Percentiles rank a stretch among this genome's conserved stretches.
Conservation (phyloP, 2,888 invertebrate species). For the Sesamia inferens region DNA sequence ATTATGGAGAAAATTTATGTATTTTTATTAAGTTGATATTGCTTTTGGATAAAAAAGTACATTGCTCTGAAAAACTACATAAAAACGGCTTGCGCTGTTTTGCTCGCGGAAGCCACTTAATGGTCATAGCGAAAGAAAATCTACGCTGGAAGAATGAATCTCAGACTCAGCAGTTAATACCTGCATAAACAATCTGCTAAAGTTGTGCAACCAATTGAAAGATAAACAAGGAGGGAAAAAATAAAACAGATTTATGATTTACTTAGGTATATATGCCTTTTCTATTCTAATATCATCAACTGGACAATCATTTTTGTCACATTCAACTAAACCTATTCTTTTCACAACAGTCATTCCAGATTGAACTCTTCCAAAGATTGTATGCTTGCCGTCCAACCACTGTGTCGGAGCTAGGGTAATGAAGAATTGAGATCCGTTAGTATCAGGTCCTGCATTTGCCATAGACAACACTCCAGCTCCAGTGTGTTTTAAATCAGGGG, state of each 20-base stretch:
- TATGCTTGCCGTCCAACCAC: slow-evolving; percentile 99
- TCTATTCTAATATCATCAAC: slow-evolving; percentile 96
- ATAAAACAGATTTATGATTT: slow-evolving; percentile 13
- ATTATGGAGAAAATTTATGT: too few relatives aligned
- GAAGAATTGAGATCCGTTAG: slow-evolving; percentile 99
- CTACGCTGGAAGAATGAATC: too few relatives aligned
- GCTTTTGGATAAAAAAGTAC: too few relatives aligned
- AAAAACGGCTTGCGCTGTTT: too few relatives aligned
- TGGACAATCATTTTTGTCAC: slow-evolving; percentile 97
- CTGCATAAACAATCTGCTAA: too few relatives aligned
- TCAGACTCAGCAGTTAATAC: too few relatives aligned
- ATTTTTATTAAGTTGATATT: too few relatives aligned
- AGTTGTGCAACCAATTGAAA: too few relatives aligned
- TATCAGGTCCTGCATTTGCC: slow-evolving; percentile 99
- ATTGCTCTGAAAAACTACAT: too few relatives aligned
- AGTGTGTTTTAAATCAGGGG: slow-evolving; percentile 98
- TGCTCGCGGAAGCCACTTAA: too few relatives aligned
- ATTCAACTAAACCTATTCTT: slow-evolving; percentile 97
- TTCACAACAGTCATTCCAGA: slow-evolving; percentile 97
- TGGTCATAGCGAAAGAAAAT: too few relatives aligned
- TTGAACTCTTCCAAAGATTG: slow-evolving; percentile 97
- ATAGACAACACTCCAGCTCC: slow-evolving; percentile 97
- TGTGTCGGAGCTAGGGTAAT: slow-evolving; percentile 98
- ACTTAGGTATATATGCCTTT: slow-evolving; percentile 81
- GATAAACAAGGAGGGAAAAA: too few relatives aligned